Conservation (phyloP, 2,888 invertebrate species). For the Drosophila melanosoma region DNA sequence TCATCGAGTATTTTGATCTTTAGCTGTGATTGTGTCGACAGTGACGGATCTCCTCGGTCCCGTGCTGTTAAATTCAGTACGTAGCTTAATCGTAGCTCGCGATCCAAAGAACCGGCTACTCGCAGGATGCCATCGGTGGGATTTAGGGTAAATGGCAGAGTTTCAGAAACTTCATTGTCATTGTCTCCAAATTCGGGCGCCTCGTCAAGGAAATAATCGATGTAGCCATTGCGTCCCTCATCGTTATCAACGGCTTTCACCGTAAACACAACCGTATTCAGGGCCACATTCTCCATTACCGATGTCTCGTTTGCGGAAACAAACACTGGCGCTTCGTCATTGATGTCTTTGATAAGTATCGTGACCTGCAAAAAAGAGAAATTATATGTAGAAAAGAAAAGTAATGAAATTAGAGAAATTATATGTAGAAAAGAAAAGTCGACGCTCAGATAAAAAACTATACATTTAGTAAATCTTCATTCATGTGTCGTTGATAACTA, state of each 20-base stretch:
- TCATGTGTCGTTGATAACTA: neutral
- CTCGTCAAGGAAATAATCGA: slow-evolving; percentile 90
- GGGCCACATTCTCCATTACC: slow-evolving; percentile 93
- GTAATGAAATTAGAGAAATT: neutral
- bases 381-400: slow-evolving; percentile 12
- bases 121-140: slow-evolving; percentile 94
- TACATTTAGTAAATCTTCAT: neutral
- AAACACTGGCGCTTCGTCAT: slow-evolving; percentile 96
- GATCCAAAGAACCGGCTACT: slow-evolving; percentile 93
- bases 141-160: slow-evolving; percentile 91
- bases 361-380: slow-evolving; percentile 88
- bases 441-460: neutral
- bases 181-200: neutral
- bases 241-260: slow-evolving; percentile 95
- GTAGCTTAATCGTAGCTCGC: slow-evolving; percentile 92
- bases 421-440: slow-evolving; percentile 19
- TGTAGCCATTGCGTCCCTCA: slow-evolving; percentile 95
- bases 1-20: slow-evolving; percentile 92
- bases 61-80: slow-evolving; percentile 92
- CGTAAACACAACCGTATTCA: slow-evolving; percentile 94
- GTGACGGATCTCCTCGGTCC: slow-evolving; percentile 94
- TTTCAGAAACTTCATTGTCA: slow-evolving; percentile 20
- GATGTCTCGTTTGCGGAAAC: slow-evolving; percentile 91
- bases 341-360: slow-evolving; percentile 94
- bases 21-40: slow-evolving; percentile 89